Evolutionary conservation across 2,888 invertebrate genomes (phyloP), one percentile per base, ranked within the genome.

Genomic region (Cephus pygmeus): DNA sequence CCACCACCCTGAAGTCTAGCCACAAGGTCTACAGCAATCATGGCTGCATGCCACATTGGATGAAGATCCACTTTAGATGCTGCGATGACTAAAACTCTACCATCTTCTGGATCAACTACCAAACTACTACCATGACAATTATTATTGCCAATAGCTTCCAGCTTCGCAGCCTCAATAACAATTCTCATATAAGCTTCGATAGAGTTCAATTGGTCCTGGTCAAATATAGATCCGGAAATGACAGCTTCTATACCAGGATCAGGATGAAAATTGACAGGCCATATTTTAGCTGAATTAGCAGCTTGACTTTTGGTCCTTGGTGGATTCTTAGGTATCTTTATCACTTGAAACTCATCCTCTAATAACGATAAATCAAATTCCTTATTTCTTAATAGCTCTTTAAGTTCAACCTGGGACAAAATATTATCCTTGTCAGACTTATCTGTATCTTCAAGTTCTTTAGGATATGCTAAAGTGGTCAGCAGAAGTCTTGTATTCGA

Each of bases 241-340:
- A 97, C 87, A 74, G 93, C 93, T 88, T 97, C 97, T n/a, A 95
- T 87, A 81, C 94, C 94, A 80, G 94, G 94, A 87, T 97, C 95
- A 0, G 96, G 95, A 91, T 97, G 97, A 88, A 97, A 98, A 88
- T 96, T 97, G 77, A 96, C 94, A 0, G 97, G 96, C 98, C 98
- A 98, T 73, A 93, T 90, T 76, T 92, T 92, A 23, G 93, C 93
- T 9, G 94, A 93, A 82, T 92, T 91, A 0, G 93, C 92, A 86
- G 95, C 95, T 87, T 98, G 97, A 73, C 91, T 92, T 76, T 94
- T 94, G 0, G 96, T 93, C 87, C 93, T 93, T 0, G 97, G 95
- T 11, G 94, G 90, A n/a, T 87, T 85, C 34, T 92, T 89, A 0
- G 96, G 94, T 0, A 97, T 95, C 6, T 92, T 86, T 0, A 92